phyloP scores from a whole-genome alignment of 2,113 vertebrate species.

The Peromyscus maniculatus region DNA sequence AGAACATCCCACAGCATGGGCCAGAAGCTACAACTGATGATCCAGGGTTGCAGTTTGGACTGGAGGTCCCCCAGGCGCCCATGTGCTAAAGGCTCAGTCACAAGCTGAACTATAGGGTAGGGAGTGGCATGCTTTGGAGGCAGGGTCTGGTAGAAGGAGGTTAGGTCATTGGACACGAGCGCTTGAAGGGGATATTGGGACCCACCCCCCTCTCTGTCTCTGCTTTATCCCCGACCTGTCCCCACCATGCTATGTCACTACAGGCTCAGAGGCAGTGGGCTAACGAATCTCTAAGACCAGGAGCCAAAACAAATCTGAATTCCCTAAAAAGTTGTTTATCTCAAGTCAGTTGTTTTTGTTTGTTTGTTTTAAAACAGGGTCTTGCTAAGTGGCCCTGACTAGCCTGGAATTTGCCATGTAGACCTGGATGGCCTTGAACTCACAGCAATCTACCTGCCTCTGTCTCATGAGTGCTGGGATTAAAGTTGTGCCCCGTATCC shows the following conservation, averaged over 20 bases:
- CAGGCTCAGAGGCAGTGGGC: not conserved
- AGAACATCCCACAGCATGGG: not conserved
- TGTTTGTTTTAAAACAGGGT: not conserved
- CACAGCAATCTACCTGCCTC: not conserved
- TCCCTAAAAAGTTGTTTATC: not conserved
- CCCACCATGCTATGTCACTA: not conserved
- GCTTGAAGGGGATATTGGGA: not conserved
- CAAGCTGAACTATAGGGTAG: not conserved
- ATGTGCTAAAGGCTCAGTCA: not conserved
- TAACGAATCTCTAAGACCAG: not conserved
- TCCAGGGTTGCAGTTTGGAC: not conserved
- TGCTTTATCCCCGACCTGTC: not conserved
- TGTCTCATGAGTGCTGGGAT: not conserved
- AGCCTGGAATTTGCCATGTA: not conserved
- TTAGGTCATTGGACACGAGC: not conserved
- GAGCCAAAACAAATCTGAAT: not conserved
- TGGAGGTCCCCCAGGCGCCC: not conserved
- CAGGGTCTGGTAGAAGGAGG: not conserved
- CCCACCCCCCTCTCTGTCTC: too few relatives aligned
- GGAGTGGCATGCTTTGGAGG: not conserved
- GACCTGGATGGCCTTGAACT: not conserved
- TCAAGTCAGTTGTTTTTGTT: not conserved
- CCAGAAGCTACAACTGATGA: not conserved
- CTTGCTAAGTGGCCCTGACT: not conserved
- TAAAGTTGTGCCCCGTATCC: not conserved